These are phyloP conservation scores for Neuroterus valhalla DNA, from an alignment of 1,140 invertebrate genomes.

Conservation along the genomic window DNA sequence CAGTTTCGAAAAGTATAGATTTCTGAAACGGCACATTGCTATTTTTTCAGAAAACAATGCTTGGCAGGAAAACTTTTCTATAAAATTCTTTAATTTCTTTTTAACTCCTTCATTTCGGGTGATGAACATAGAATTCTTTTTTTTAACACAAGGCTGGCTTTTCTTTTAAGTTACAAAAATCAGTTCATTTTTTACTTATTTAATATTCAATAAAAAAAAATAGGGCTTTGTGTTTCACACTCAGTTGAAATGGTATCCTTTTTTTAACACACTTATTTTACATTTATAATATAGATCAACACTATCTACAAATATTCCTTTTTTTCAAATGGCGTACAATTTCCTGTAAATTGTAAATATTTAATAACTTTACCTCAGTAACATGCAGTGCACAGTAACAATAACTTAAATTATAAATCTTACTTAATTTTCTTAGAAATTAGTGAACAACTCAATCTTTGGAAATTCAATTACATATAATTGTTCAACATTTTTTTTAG, in stretches of 20 bases:
- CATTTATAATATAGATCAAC: conserved; percentile 20
- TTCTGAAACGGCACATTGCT: too few relatives aligned
- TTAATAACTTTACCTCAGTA: not conserved
- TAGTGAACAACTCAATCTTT: not conserved
- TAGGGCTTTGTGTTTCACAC: not conserved
- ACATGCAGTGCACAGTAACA: conserved; percentile 29
- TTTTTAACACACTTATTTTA: conserved; percentile 9
- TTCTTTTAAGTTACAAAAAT: not conserved
- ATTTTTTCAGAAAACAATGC: conserved; percentile 9
- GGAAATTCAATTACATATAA: not conserved
- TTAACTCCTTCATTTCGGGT: not conserved
- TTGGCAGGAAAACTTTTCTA: conserved; percentile 13
- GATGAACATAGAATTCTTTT: conserved; percentile 2
- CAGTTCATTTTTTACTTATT: not conserved
- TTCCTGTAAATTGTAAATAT: conserved; percentile 1
- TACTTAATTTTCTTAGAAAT: not conserved
- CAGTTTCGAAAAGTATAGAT: too few relatives aligned
- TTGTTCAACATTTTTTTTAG: conserved; percentile 8
- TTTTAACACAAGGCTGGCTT: conserved; percentile 22
- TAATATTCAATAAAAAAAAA: not conserved
- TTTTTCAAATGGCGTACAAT: conserved; percentile 19
- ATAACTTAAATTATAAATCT: not conserved
- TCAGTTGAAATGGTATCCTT: not conserved
- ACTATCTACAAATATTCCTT: conserved; percentile 24
- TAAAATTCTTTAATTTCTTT: not conserved